Conservation (phyloP, 2,113 vertebrate genomes). For the Leptobrachium ailaonicum region DNA sequence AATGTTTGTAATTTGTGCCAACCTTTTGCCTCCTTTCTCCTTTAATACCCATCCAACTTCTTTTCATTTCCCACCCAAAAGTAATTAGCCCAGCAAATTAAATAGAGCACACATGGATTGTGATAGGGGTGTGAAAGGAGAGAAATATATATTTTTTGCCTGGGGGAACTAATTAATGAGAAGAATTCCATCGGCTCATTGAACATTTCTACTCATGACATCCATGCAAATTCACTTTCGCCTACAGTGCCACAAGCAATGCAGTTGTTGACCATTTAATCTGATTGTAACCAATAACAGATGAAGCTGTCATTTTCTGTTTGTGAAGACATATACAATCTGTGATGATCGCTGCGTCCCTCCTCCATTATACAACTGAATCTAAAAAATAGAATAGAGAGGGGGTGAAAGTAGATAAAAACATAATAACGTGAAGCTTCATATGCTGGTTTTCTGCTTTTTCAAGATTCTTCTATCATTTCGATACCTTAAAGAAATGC, state of each 20-base stretch:
- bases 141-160: not conserved
- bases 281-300: constrained; percentile 5
- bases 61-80: not conserved
- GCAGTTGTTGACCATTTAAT: constrained; percentile 3
- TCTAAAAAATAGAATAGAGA: not conserved
- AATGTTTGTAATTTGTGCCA: not conserved
- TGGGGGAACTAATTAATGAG: constrained; percentile 3
- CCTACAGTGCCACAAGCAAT: not conserved
- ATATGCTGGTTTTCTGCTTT: not conserved
- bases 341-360: not conserved
- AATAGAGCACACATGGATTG: not conserved
- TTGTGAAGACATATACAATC: constrained; percentile 3
- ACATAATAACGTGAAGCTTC: not conserved
- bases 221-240: not conserved
- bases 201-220: not conserved
- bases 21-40: not conserved
- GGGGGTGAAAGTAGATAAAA: not conserved
- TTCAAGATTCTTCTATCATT: no score
- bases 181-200: not conserved
- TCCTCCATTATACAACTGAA: not conserved
- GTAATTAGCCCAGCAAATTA: not conserved
- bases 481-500: no score
- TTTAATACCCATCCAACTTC: no score
- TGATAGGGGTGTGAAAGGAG: not conserved
- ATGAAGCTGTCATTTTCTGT: not conserved